Evolutionary conservation across 2,113 vertebrate species (phyloP).

Genomic region (Ondatra zibethicus): DNA sequence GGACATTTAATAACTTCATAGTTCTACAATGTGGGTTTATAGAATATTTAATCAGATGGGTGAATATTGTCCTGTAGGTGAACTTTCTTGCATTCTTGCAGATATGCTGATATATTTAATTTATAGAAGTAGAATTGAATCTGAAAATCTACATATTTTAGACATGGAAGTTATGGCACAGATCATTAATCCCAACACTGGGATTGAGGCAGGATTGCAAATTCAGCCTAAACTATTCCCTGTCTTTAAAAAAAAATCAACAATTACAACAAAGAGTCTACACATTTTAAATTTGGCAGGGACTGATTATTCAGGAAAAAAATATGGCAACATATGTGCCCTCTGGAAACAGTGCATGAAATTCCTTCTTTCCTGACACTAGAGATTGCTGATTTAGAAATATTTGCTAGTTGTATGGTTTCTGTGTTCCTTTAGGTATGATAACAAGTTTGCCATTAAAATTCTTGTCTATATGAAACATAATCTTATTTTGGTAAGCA

Average conservation of each 20-base stretch:
- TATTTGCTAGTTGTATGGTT: conserved; percentile 43
- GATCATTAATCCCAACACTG: neutral
- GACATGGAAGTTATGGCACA: neutral
- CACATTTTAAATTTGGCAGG: neutral
- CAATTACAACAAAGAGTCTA: conserved; percentile 4
- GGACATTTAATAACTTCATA: neutral
- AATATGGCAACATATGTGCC: neutral
- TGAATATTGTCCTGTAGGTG: neutral
- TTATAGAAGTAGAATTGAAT: conserved; percentile 21
- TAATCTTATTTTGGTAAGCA: conserved; percentile 39
- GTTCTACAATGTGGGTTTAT: conserved; percentile 23
- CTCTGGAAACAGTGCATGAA: neutral
- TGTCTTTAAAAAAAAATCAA: neutral
- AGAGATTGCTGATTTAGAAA: conserved; percentile 1
- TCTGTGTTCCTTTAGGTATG: conserved; percentile 6
- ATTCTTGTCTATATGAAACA: conserved; percentile 15
- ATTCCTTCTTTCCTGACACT: conserved; percentile 31
- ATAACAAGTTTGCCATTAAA: neutral
- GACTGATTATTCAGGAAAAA: neutral
- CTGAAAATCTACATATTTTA: conserved; percentile 30
- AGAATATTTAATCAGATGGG: neutral
- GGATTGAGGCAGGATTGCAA: neutral
- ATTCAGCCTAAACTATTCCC: neutral
- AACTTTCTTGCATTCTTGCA: neutral
- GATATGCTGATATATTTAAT: neutral